Percentiles rank a stretch among this genome's conserved stretches.
These are phyloP conservation scores for Melanocharis versteri DNA, from an alignment of 2,113 vertebrate genomes.

Conservation along the genomic window DNA sequence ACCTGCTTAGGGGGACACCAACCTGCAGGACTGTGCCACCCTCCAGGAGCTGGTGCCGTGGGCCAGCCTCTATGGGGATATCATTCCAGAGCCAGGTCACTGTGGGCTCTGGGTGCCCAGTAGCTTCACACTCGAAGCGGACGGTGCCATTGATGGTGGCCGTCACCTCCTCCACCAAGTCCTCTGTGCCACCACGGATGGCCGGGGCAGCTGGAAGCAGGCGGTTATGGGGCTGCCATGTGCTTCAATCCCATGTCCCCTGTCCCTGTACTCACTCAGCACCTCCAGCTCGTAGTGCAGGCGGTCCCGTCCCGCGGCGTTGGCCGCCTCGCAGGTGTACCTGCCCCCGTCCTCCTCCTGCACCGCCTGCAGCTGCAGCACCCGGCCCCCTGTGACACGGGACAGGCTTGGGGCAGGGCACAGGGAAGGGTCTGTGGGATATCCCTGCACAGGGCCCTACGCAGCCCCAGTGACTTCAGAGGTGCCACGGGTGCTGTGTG, in stretches of 20 bases:
- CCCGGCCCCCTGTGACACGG: conserved; percentile 76
- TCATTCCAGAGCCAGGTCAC: conserved; percentile 85
- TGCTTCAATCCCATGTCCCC: accelerated
- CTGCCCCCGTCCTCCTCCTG: conserved; percentile 77
- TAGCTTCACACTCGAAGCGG: conserved; percentile 76
- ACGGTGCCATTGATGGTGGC: conserved; percentile 78
- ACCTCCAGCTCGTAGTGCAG: conserved; percentile 87
- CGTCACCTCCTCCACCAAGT: conserved; percentile 79
- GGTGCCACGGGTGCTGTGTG: accelerated
- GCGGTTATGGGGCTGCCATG: accelerated
- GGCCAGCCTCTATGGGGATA: conserved; percentile 61
- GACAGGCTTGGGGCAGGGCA: background rate
- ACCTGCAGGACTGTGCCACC: conserved; percentile 82
- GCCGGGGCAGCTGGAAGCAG: conserved; percentile 77
- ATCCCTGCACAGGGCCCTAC: accelerated
- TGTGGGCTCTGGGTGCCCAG: conserved; percentile 73
- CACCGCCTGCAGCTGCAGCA: conserved; percentile 81
- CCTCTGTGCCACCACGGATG: conserved; percentile 71
- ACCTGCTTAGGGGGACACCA: background rate
- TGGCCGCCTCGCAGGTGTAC: conserved; percentile 85
- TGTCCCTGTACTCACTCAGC: conserved; percentile 71
- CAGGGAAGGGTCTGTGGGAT: background rate
- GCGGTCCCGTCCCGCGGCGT: conserved; percentile 82
- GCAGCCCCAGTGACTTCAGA: background rate
- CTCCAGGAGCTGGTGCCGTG: conserved; percentile 76